Conservation (phyloP, 2,113 vertebrate species). For the Dinomys branickii region DNA sequence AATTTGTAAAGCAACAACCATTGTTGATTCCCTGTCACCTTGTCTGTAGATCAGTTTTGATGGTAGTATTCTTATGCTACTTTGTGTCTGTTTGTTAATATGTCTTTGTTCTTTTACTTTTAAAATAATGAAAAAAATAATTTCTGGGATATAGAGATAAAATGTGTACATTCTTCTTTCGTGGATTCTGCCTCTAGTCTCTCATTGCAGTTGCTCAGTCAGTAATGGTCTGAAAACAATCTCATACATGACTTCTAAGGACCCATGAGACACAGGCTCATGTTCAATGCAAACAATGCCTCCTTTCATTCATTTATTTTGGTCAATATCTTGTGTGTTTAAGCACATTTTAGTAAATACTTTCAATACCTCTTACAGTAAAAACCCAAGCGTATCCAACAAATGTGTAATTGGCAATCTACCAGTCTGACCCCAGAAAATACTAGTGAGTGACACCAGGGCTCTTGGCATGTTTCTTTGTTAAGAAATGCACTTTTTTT, state of each 20-base stretch:
- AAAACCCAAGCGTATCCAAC: background rate
- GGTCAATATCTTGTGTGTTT: background rate
- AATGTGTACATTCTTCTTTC: background rate
- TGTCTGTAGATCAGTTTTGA: too few relatives aligned
- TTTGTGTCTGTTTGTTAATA: too few relatives aligned
- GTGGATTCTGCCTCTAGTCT: background rate
- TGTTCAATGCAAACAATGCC: background rate
- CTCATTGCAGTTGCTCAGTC: background rate
- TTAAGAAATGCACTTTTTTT: background rate
- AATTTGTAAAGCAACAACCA: too few relatives aligned
- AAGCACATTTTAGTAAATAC: background rate
- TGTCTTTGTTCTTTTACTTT: too few relatives aligned
- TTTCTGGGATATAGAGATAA: background rate
- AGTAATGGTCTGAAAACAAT: background rate
- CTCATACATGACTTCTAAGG: background rate
- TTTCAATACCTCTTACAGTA: background rate
- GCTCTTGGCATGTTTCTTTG: background rate
- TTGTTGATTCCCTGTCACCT: too few relatives aligned
- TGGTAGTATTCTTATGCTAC: too few relatives aligned
- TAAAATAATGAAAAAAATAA: too few relatives aligned
- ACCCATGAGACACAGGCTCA: background rate
- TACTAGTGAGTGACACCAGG: background rate
- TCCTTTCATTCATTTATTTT: background rate
- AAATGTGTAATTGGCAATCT: background rate
- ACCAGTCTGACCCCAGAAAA: background rate